These are phyloP conservation scores for Eubasilissa regina DNA, from an alignment of 1,140 invertebrate species.

Conservation along the genomic window DNA sequence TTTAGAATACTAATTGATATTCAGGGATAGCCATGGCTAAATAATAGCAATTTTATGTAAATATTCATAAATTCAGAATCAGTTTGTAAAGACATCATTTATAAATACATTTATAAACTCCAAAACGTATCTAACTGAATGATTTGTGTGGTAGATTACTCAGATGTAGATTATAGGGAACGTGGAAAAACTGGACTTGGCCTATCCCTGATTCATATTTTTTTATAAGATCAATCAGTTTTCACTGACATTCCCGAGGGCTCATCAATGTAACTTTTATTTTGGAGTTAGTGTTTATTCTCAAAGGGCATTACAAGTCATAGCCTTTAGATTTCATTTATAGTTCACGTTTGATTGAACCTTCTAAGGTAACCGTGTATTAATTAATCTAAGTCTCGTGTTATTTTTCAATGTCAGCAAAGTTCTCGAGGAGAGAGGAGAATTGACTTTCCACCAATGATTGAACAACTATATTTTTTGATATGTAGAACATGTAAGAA, in stretches of 20 bases:
- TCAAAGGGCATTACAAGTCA: slow-evolving; percentile 44
- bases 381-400: slow-evolving; percentile 26
- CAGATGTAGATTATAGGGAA: background rate
- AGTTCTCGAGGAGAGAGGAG: slow-evolving; percentile 7
- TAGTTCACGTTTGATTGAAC: slow-evolving; percentile 33
- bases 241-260: slow-evolving; percentile 47
- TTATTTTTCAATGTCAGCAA: slow-evolving; percentile 34
- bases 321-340: background rate
- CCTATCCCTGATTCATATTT: slow-evolving; percentile 32
- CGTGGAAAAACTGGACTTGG: background rate
- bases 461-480: slow-evolving; percentile 30
- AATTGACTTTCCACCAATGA: background rate
- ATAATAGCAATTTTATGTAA: slow-evolving; percentile 14
- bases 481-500: slow-evolving; percentile 31
- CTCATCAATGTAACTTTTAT: slow-evolving; percentile 22
- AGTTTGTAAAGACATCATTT: slow-evolving; percentile 21
- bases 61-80: slow-evolving; percentile 17
- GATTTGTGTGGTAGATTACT: no score
- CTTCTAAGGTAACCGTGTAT: slow-evolving; percentile 21
- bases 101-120: background rate
- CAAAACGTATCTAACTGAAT: no score
- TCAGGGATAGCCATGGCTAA: slow-evolving; percentile 30
- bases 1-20: slow-evolving; percentile 41
- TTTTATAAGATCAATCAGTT: slow-evolving; percentile 36
- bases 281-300: slow-evolving; percentile 12